Base-by-base conservation (phyloP, 1,140 invertebrate species). In the Wasmannia auropunctata region DNA sequence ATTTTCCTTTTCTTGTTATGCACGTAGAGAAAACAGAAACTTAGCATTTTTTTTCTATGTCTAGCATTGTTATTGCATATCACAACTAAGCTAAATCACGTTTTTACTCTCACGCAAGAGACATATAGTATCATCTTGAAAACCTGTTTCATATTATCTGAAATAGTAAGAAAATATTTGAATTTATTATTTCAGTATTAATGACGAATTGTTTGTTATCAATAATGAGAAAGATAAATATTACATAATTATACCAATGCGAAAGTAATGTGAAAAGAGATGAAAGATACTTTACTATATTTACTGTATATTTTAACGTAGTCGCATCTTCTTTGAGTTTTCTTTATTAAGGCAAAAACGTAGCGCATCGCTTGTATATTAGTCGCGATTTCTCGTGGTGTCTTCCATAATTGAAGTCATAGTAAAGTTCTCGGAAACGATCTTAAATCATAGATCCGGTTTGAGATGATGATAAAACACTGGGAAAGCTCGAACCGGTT, bases 391-490 rank as follows among this genome's bases (percentile, higher is more conserved):
- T 56, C 40, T 51, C 31, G 22, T 51, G 49, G 62, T 69, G 58
- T 70, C 69, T 83, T 25, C 25, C 37, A 54, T 83, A 83, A 83
- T 69, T 10, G 31, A 72, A 69, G 37, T 72, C 49, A 46, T 69
- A 22, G 67, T 72, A 72, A 56, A 74, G 25, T 83, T 83, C 79
- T 72, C 37, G 79, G 79, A 83, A 83, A 83, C 43, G 67, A 72
- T 58, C 54, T 83, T 72, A 83, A 83, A 83, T 83, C 79, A 72
- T 83, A 83, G 79, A 83, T 69, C 79, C 79, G 79, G 67, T 83
- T 83, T 58, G 37, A 83, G 51, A 72, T 72, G 37, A 83, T 40
- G 67, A 83, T 72, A 83, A 83, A 83, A 83, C 79, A 22, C 37
- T 72, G 51, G 51, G 67, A 72, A 83, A 83, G 49, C 79, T 83